A percentile compares a stretch with the other conserved stretches of the same genome.
phyloP scores from a whole-genome alignment of 2,113 vertebrate species.

The Hucho hucho region DNA sequence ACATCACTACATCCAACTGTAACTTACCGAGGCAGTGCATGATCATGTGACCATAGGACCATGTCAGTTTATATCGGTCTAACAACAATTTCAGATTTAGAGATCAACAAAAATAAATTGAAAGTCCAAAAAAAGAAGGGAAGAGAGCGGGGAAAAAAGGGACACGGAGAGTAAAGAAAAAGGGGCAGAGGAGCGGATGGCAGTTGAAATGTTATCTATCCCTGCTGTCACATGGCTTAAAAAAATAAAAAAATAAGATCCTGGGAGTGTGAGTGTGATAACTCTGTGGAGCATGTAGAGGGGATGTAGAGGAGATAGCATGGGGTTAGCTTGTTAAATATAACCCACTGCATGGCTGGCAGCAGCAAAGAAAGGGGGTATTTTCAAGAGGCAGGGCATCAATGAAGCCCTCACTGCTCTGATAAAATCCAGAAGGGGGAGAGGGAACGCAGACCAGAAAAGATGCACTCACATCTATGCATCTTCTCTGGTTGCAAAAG shows the following conservation, averaged over 20 bases:
- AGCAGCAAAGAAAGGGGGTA: constrained; percentile 71
- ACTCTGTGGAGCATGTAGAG: constrained; percentile 66
- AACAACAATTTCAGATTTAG: not conserved
- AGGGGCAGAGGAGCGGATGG: constrained; percentile 36
- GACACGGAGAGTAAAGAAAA: constrained; percentile 1
- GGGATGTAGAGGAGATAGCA: constrained; percentile 68
- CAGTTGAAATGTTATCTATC: constrained; percentile 75
- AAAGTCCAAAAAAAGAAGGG: constrained; percentile 36
- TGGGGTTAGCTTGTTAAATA: constrained; percentile 55
- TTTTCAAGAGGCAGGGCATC: constrained; percentile 77
- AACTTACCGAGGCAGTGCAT: constrained; percentile 38
- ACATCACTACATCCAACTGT: too few species aligned
- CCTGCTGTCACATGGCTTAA: constrained; percentile 73
- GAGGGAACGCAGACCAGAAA: constrained; percentile 29
- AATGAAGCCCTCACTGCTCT: constrained; percentile 67
- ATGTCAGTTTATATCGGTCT: too few species aligned
- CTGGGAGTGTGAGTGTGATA: constrained; percentile 60
- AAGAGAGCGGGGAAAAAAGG: constrained; percentile 44
- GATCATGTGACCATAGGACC: constrained; percentile 15
- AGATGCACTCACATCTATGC: constrained; percentile 60
- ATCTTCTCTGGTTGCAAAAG: constrained; percentile 59
- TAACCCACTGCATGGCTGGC: constrained; percentile 72
- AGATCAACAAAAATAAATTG: not conserved
- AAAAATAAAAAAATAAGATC: constrained; percentile 72
- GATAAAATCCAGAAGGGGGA: constrained; percentile 69